A percentile compares a stretch with the other conserved stretches of the same genome.
phyloP scores from a whole-genome alignment of 1,140 invertebrate species.

The Bombus cullumanus region DNA sequence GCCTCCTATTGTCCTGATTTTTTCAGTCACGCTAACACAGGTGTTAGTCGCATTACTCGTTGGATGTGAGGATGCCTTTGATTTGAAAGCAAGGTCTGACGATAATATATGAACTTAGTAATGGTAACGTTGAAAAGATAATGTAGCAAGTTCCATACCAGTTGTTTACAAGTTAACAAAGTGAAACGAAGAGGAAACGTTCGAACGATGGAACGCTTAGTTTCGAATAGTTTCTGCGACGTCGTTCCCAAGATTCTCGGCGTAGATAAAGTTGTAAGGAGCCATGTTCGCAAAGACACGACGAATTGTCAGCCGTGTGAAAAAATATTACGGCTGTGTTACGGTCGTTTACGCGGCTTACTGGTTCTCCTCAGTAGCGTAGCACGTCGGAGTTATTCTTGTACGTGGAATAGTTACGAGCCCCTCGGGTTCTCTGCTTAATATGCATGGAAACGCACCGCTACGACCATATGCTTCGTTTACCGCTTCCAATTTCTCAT shows the following conservation, averaged over 20 bases:
- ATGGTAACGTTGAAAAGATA: neutral
- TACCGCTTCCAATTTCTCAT: constrained; percentile 23
- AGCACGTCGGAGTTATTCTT: constrained; percentile 9
- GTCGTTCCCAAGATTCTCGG: neutral
- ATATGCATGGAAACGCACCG: constrained; percentile 33
- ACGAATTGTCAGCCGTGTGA: neutral
- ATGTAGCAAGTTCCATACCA: neutral
- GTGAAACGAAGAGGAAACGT: neutral
- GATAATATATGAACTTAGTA: neutral
- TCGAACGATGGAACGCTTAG: neutral
- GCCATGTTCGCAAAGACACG: neutral
- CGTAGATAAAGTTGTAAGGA: constrained; percentile 3
- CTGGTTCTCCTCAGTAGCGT: neutral
- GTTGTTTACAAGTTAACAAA: neutral
- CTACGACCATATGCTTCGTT: neutral
- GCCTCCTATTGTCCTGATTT: neutral
- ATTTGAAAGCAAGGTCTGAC: neutral
- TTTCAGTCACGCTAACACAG: neutral
- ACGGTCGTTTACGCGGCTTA: constrained; percentile 22
- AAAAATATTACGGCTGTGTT: constrained; percentile 24
- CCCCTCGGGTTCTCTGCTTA: constrained; percentile 27
- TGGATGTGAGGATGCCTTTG: neutral
- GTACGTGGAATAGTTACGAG: constrained; percentile 43
- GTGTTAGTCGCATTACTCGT: neutral
- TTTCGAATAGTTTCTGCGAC: neutral